phyloP scores from a whole-genome alignment of 2,113 vertebrate species.

The Nothocercus nigrocapillus region DNA sequence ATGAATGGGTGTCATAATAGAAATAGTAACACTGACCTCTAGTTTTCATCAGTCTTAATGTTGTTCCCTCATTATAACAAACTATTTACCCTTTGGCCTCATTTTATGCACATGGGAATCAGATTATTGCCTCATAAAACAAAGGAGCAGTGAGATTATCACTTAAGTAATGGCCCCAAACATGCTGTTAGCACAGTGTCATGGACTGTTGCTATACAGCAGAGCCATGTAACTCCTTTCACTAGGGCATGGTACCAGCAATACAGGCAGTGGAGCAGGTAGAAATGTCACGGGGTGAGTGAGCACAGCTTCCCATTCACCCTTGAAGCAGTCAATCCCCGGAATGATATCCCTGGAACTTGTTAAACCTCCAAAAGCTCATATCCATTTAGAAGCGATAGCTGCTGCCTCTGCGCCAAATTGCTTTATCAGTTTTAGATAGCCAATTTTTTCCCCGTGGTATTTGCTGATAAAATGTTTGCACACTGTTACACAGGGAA shows the following conservation, averaged over 20 bases:
- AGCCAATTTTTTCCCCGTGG: neutral
- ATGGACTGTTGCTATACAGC: neutral
- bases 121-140: slow-evolving; percentile 73
- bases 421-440: slow-evolving; percentile 45
- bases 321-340: neutral
- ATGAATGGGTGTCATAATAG: slow-evolving; percentile 59
- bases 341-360: neutral
- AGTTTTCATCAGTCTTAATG: slow-evolving; percentile 66
- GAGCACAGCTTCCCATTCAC: neutral
- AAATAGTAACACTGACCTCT: slow-evolving; percentile 68
- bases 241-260: neutral
- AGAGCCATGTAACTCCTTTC: neutral
- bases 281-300: neutral
- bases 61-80: slow-evolving; percentile 65
- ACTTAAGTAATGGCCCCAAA: slow-evolving; percentile 54
- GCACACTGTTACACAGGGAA: slow-evolving; percentile 7
- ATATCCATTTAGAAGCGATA: neutral
- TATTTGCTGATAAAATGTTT: slow-evolving; percentile 59
- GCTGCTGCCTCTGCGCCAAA: neutral
- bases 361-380: slow-evolving; percentile 2
- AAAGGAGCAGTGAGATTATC: slow-evolving; percentile 57
- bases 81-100: slow-evolving; percentile 70
- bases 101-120: slow-evolving; percentile 58
- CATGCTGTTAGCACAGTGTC: slow-evolving; percentile 27
- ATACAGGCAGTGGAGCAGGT: neutral